phyloP scores from a whole-genome alignment of 1,140 invertebrate species.

The Drosophila arizonae region DNA sequence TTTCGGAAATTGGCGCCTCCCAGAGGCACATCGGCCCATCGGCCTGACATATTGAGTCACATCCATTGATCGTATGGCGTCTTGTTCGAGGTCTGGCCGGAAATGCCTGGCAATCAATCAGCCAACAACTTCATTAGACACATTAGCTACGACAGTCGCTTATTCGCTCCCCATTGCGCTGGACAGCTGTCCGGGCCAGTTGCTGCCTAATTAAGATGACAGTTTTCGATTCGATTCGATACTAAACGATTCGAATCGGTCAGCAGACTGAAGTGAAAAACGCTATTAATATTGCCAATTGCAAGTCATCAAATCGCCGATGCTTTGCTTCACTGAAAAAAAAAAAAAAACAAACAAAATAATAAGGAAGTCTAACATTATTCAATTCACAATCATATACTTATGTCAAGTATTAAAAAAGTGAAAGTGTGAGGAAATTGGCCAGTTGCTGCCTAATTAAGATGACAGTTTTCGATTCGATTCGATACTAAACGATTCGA shows the following conservation, averaged over 20 bases:
- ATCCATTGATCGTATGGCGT: slow-evolving; percentile 66
- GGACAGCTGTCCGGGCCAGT: slow-evolving; percentile 54
- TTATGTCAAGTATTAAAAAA: slow-evolving; percentile 31
- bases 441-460: slow-evolving; percentile 60
- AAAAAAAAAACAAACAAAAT: not conserved
- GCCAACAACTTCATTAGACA: slow-evolving; percentile 69
- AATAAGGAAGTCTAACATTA: slow-evolving; percentile 13
- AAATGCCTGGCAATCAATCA: slow-evolving; percentile 71
- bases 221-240: slow-evolving; percentile 15
- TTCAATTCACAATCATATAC: slow-evolving; percentile 8
- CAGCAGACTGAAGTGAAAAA: slow-evolving; percentile 35
- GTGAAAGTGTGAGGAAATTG: slow-evolving; percentile 56
- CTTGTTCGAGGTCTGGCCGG: slow-evolving; percentile 32
- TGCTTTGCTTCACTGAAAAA: no score
- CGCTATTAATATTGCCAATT: slow-evolving; percentile 63
- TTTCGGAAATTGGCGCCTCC: slow-evolving; percentile 66
- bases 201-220: slow-evolving; percentile 63
- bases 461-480: slow-evolving; percentile 37
- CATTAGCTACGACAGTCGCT: slow-evolving; percentile 45
- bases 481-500: slow-evolving; percentile 25
- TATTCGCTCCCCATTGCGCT: slow-evolving; percentile 20
- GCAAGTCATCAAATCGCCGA: slow-evolving; percentile 21
- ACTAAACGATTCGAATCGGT: slow-evolving; percentile 15
- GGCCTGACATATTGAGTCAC: slow-evolving; percentile 63
- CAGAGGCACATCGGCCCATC: not conserved